phyloP scores from a whole-genome alignment of 2,888 invertebrate species.

The Scaptodrosophila latifasciaeformis region DNA sequence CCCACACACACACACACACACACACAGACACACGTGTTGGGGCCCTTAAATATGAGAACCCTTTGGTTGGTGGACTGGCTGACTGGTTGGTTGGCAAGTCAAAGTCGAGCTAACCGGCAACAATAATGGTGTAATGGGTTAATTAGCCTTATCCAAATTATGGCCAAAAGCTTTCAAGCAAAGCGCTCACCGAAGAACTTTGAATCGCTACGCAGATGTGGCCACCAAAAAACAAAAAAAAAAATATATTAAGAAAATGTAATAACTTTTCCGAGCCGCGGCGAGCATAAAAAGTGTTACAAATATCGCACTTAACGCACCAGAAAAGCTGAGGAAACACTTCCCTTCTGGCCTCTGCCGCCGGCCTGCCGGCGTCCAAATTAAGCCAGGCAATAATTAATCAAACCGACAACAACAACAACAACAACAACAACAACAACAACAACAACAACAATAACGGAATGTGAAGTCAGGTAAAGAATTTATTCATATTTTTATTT shows the following conservation, averaged over 20 bases:
- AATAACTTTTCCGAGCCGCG: slow-evolving; percentile 7
- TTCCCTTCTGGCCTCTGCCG: too few species aligned
- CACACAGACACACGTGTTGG: slow-evolving; percentile 34
- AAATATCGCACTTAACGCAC: slow-evolving; percentile 65
- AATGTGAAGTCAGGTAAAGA: too few species aligned
- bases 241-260: neutral
- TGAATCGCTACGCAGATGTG: too few species aligned
- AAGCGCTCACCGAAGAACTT: too few species aligned
- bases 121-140: slow-evolving; percentile 65
- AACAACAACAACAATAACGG: slow-evolving; percentile 15
- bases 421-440: slow-evolving; percentile 15
- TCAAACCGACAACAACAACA: slow-evolving; percentile 35
- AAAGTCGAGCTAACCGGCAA: slow-evolving; percentile 34
- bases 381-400: slow-evolving; percentile 47
- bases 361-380: slow-evolving; percentile 3
- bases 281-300: slow-evolving; percentile 64
- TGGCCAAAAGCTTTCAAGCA: slow-evolving; percentile 24
- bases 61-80: neutral
- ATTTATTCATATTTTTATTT: slow-evolving; percentile 39
- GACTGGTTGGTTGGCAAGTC: too few species aligned
- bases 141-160: slow-evolving; percentile 58
- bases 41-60: slow-evolving; percentile 42
- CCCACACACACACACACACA: slow-evolving; percentile 26
- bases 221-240: neutral
- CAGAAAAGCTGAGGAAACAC: slow-evolving; percentile 31